A percentile compares a stretch with the other conserved stretches of the same genome.
These are phyloP conservation scores for Dolichotis patagonum DNA, from an alignment of 2,113 vertebrate species.

Conservation along the genomic window DNA sequence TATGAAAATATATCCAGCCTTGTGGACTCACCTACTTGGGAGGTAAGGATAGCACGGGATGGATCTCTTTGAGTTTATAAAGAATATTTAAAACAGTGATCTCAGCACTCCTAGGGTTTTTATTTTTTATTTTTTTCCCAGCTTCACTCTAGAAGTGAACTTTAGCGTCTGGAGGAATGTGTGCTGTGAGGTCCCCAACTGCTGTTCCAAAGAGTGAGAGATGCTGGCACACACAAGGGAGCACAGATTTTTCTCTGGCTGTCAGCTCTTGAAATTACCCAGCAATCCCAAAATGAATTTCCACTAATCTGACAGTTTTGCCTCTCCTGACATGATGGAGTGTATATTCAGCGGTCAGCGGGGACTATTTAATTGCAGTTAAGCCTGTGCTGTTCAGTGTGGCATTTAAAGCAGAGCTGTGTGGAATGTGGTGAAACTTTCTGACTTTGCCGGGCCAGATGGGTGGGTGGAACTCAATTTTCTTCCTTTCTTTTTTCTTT, in stretches of 20 bases:
- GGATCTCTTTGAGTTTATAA: neutral
- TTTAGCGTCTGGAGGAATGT: neutral
- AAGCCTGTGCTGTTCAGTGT: conserved; percentile 60
- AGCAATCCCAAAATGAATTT: conserved; percentile 80
- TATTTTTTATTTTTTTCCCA: neutral
- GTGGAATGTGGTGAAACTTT: conserved; percentile 63
- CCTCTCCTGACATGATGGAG: conserved; percentile 74
- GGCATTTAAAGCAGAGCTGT: conserved; percentile 62
- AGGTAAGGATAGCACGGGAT: neutral
- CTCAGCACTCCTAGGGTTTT: neutral
- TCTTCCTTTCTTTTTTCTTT: neutral
- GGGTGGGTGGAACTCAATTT: conserved; percentile 74
- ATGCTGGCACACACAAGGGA: conserved; percentile 52
- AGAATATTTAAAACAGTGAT: neutral
- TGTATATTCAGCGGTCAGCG: conserved; percentile 71
- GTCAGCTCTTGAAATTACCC: conserved; percentile 79
- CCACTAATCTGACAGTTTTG: conserved; percentile 78
- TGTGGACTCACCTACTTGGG: neutral
- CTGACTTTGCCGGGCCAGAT: conserved; percentile 68
- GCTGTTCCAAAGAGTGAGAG: neutral
- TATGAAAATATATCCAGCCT: accelerated
- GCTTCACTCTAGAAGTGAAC: conserved; percentile 43
- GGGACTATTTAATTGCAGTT: conserved; percentile 81
- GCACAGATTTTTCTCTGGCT: conserved; percentile 69
- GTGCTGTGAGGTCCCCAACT: neutral